Conservation (phyloP, 2,113 vertebrate species). For the Vulpes lagopus region DNA sequence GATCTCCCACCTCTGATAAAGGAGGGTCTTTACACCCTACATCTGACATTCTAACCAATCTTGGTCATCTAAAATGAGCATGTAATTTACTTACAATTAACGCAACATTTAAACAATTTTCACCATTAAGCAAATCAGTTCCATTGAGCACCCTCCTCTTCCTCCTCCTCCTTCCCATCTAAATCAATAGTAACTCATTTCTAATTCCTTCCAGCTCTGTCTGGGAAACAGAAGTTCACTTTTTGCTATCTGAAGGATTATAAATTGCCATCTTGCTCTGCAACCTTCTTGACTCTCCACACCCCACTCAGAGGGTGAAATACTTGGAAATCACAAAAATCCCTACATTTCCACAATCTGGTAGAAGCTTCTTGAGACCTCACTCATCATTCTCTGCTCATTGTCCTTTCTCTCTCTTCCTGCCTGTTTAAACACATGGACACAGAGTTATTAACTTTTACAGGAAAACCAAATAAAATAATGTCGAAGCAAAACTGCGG, state of each 20-base stretch:
- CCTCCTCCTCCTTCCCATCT: conserved; percentile 55
- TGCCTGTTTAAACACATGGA: conserved; percentile 85
- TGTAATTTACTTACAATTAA: conserved; percentile 73
- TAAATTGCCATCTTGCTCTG: conserved; percentile 75
- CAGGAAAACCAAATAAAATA: conserved; percentile 93
- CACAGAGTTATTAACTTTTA: conserved; percentile 91
- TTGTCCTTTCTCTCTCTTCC: conserved; percentile 80
- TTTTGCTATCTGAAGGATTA: conserved; percentile 85
- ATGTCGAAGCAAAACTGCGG: conserved; percentile 87
- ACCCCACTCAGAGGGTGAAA: not conserved
- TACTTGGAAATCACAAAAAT: conserved; percentile 53
- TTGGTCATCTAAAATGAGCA: conserved; percentile 36
- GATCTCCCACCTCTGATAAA: not conserved
- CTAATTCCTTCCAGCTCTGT: conserved; percentile 82
- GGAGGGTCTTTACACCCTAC: not conserved
- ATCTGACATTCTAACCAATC: not conserved
- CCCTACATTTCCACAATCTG: conserved; percentile 55
- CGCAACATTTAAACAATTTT: conserved; percentile 67
- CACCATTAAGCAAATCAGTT: conserved; percentile 75
- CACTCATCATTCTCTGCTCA: conserved; percentile 61
- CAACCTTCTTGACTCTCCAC: not conserved
- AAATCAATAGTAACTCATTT: conserved; percentile 87
- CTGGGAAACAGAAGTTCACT: conserved; percentile 84
- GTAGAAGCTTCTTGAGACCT: conserved; percentile 79
- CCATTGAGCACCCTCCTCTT: conserved; percentile 40